phyloP scores from a whole-genome alignment of 2,888 invertebrate species.

The Hirtodrosophila duncani region DNA sequence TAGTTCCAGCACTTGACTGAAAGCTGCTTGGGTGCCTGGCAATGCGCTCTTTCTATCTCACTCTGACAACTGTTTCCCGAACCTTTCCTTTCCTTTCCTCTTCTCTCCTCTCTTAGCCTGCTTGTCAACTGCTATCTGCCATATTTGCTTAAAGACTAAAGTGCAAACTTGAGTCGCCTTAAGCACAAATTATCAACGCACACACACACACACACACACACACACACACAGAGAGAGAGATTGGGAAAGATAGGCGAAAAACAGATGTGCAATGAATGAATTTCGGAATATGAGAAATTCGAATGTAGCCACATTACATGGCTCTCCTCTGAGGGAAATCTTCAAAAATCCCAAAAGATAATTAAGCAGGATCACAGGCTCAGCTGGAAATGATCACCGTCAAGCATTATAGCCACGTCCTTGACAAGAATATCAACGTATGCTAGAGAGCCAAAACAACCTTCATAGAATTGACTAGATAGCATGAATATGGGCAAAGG shows the following conservation, averaged over 20 bases:
- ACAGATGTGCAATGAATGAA: neutral
- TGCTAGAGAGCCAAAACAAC: no score
- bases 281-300: neutral
- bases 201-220: conserved; percentile 30
- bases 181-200: conserved; percentile 64
- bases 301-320: conserved; percentile 12
- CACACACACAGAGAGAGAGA: neutral
- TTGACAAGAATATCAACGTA: no score
- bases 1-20: neutral
- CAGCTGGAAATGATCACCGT: no score
- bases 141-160: conserved; percentile 65
- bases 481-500: no score
- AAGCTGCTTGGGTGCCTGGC: no score
- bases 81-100: conserved; percentile 25
- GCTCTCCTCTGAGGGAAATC: no score
- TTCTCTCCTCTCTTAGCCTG: conserved; percentile 2
- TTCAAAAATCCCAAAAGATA: no score
- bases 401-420: no score
- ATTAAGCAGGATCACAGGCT: no score
- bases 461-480: no score
- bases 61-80: no score
- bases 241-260: neutral
- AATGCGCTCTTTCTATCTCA: no score
- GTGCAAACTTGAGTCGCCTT: conserved; percentile 67
- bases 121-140: conserved; percentile 47